Evolutionary conservation across 1,140 invertebrate genomes (phyloP).

Genomic region (Bathynomus jamesi): DNA sequence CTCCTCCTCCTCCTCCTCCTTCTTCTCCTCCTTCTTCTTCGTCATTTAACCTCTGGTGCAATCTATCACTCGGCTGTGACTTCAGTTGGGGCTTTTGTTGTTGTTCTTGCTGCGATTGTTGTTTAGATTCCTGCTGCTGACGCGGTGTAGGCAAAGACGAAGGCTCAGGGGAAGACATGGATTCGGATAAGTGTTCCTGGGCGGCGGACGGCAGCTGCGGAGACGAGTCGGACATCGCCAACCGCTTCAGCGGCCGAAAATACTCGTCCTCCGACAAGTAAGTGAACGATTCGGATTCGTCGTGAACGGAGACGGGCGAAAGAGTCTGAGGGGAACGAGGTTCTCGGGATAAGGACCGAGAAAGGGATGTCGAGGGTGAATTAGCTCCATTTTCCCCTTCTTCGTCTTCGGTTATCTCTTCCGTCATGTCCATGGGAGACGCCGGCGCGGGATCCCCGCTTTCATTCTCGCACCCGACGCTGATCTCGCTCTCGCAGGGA

Average conservation of each 20-base stretch:
- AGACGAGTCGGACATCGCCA: constrained; percentile 14
- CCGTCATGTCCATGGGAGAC: constrained; percentile 36
- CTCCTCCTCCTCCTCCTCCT: neutral
- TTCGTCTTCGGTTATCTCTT: constrained; percentile 26
- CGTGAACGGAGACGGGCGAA: constrained; percentile 26
- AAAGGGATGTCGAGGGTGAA: constrained; percentile 32
- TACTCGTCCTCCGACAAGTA: constrained; percentile 30
- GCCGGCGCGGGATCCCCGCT: constrained; percentile 10
- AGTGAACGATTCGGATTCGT: constrained; percentile 35
- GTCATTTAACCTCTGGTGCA: neutral
- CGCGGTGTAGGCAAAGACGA: constrained; percentile 2
- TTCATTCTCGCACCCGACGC: constrained; percentile 35
- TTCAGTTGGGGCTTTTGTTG: constrained; percentile 14
- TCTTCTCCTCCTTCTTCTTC: neutral
- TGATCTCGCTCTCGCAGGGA: constrained; percentile 37
- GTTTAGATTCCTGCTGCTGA: neutral
- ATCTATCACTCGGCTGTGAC: neutral
- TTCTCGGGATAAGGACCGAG: constrained; percentile 15
- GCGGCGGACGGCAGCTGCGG: neutral
- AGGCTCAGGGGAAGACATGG: constrained; percentile 11
- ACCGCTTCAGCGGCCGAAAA: constrained; percentile 14
- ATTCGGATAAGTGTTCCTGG: neutral
- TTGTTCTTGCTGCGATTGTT: constrained; percentile 2
- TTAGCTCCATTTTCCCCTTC: constrained; percentile 18
- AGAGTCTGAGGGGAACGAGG: constrained; percentile 24